These are phyloP conservation scores for Ciconia boyciana DNA, from an alignment of 2,113 vertebrate species.

Conservation along the genomic window DNA sequence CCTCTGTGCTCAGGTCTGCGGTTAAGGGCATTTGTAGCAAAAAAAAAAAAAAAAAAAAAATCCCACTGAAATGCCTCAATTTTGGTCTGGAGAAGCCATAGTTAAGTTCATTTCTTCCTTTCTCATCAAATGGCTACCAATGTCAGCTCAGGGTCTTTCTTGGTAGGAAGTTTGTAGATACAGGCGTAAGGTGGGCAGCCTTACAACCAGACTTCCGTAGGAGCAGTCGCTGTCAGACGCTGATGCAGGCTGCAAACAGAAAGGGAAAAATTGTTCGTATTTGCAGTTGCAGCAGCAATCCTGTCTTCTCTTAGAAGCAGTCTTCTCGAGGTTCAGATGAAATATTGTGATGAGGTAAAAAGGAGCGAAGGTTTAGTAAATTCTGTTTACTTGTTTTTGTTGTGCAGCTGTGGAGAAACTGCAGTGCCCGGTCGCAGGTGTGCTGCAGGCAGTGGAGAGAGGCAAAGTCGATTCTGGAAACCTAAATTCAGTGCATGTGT, in stretches of 20 bases:
- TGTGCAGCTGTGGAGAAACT: background rate
- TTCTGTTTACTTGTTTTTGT: background rate
- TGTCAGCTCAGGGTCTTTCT: accelerated
- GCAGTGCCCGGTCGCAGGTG: background rate
- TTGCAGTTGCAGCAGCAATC: background rate
- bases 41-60: no score
- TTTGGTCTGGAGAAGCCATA: background rate
- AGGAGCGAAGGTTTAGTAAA: background rate
- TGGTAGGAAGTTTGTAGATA: accelerated
- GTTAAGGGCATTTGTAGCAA: background rate
- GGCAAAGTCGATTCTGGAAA: background rate
- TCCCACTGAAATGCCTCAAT: background rate
- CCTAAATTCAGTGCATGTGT: background rate
- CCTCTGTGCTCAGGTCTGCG: background rate
- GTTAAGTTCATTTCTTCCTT: background rate
- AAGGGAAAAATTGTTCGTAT: accelerated
- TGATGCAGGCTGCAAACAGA: background rate
- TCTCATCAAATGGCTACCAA: no score
- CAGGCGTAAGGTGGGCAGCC: accelerated
- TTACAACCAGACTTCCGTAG: accelerated
- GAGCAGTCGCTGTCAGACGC: background rate
- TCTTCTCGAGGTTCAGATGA: accelerated
- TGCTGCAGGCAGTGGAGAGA: background rate
- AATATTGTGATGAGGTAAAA: background rate
- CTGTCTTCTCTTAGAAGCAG: background rate